These are phyloP conservation scores for Philereme transversata DNA, from an alignment of 2,888 invertebrate species.

Conservation along the genomic window DNA sequence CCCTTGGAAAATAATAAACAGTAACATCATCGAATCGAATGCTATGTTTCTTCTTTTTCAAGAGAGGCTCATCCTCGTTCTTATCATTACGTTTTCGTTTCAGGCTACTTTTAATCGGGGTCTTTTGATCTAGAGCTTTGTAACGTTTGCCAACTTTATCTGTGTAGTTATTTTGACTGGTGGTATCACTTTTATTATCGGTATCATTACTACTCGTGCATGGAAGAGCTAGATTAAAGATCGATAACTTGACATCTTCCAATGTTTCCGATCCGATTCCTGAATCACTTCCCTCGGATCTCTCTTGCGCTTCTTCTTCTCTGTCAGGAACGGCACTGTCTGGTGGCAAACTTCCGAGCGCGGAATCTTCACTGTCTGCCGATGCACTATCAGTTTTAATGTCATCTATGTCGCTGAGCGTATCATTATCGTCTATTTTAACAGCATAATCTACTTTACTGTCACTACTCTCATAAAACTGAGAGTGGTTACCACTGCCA, in stretches of 20 bases:
- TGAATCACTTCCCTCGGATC: conserved; percentile 93
- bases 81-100: conserved; percentile 84
- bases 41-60: conserved; percentile 89
- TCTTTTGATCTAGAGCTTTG: conserved; percentile 46
- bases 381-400: conserved; percentile 80
- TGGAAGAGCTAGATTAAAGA: conserved; percentile 65
- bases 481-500: conserved; percentile 70
- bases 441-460: conserved; percentile 78
- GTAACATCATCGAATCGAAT: conserved; percentile 96
- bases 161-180: conserved; percentile 39
- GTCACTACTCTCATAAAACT: conserved; percentile 81
- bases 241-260: conserved; percentile 80
- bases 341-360: conserved; percentile 85
- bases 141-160: conserved; percentile 42
- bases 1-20: conserved; percentile 96
- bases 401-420: conserved; percentile 80
- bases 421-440: conserved; percentile 80
- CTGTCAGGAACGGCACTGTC: conserved; percentile 71
- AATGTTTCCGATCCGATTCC: conserved; percentile 91
- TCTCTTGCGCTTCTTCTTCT: conserved; percentile 86
- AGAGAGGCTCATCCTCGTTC: conserved; percentile 70
- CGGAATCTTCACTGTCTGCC: conserved; percentile 85
- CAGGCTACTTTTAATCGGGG: conserved; percentile 84
- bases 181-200: conserved; percentile 40
- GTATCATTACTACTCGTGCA: conserved; percentile 53